phyloP scores from a whole-genome alignment of 2,113 vertebrate species.

The Lates calcarifer region DNA sequence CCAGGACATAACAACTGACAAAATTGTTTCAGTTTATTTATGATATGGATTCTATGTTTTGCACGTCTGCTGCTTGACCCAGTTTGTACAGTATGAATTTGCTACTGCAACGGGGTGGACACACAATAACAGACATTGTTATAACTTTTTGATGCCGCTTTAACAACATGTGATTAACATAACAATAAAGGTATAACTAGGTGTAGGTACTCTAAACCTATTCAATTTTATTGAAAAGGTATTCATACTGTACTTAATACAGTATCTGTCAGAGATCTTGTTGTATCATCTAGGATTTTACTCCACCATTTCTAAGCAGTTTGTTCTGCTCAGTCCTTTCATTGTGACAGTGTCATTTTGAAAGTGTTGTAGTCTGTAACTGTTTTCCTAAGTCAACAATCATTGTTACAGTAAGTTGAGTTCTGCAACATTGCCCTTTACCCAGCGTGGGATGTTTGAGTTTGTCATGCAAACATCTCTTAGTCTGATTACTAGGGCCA shows the following conservation, averaged over 20 bases:
- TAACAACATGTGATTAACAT: no score
- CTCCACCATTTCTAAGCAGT: background rate
- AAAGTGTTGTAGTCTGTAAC: background rate
- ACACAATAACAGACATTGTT: background rate
- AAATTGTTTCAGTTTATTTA: background rate
- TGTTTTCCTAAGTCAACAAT: background rate
- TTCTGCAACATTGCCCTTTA: constrained; percentile 52
- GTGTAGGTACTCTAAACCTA: background rate
- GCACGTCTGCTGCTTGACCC: background rate
- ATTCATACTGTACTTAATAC: background rate
- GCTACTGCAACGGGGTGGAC: background rate
- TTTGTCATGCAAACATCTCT: constrained; percentile 24
- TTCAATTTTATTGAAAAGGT: background rate
- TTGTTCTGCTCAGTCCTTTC: background rate
- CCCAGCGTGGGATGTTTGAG: constrained; percentile 35
- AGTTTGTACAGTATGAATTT: background rate
- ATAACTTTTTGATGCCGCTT: background rate
- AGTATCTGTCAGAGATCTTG: background rate
- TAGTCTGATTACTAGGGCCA: constrained; percentile 15
- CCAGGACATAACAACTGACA: background rate
- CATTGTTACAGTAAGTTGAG: background rate
- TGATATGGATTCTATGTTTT: background rate
- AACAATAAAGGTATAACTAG: background rate
- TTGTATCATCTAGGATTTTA: background rate
- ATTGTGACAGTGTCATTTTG: background rate